A percentile compares a stretch with the other conserved stretches of the same genome.
phyloP scores from a whole-genome alignment of 92 coral and sea anemone genomes.

The Phymanthus crucifer region DNA sequence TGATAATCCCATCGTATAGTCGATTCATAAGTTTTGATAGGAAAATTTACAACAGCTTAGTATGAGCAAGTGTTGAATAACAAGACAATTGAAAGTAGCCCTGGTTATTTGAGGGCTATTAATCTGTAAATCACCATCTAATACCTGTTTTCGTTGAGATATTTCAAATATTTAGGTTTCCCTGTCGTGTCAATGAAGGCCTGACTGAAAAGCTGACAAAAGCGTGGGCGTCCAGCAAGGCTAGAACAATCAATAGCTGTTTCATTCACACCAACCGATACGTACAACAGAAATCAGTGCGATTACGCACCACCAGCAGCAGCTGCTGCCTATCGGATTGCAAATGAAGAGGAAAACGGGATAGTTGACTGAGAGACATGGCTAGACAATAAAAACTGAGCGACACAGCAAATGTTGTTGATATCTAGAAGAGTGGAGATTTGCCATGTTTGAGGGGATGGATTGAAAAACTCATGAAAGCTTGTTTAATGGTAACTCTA shows the following conservation, averaged over 20 bases:
- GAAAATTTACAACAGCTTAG: background rate
- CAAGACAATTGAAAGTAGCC: background rate
- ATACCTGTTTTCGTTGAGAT: background rate
- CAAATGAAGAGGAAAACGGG: slow-evolving; percentile 7
- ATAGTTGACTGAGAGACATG: background rate
- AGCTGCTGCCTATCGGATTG: slow-evolving; percentile 2
- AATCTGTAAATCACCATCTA: background rate
- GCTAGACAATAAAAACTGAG: background rate
- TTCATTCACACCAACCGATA: slow-evolving; percentile 28
- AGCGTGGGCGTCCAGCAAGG: slow-evolving; percentile 20
- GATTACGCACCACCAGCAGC: slow-evolving; percentile 15
- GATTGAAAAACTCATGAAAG: no score
- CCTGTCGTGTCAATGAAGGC: slow-evolving; percentile 1
- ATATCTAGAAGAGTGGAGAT: background rate
- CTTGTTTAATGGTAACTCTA: no score
- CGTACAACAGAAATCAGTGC: slow-evolving; percentile 30
- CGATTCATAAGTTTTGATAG: no score
- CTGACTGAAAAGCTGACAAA: slow-evolving; percentile 1
- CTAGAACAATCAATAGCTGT: slow-evolving; percentile 14
- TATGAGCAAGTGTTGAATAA: background rate
- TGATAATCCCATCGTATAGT: no score
- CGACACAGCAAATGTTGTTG: background rate
- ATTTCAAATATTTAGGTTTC: background rate
- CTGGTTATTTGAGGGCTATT: background rate
- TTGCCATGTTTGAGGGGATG: background rate